phyloP scores from a whole-genome alignment of 2,888 invertebrate species.

The Palloptera scutellata region DNA sequence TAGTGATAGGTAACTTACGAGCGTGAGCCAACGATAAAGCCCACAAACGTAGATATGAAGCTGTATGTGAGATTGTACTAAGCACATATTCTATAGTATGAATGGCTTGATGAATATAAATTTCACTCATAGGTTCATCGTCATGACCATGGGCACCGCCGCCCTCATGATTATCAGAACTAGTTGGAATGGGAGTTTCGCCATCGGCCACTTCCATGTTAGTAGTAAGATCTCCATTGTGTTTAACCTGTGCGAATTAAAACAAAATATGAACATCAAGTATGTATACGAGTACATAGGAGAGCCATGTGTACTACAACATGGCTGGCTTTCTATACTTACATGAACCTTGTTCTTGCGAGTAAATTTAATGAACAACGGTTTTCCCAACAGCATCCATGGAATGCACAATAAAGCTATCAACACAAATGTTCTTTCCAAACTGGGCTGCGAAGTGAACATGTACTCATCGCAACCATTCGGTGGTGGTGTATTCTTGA shows the following conservation, averaged over 20 bases:
- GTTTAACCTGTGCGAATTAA: slow-evolving; percentile 49
- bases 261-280: slow-evolving; percentile 1
- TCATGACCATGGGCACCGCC: slow-evolving; percentile 59
- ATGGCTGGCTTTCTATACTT: slow-evolving; percentile 28
- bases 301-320: not conserved
- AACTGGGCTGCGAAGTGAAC: slow-evolving; percentile 73
- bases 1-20: slow-evolving; percentile 71
- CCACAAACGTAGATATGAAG: slow-evolving; percentile 96
- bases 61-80: slow-evolving; percentile 96
- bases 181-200: slow-evolving; percentile 45
- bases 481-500: slow-evolving; percentile 66
- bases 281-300: not conserved
- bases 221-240: slow-evolving; percentile 72
- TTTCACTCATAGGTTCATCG: slow-evolving; percentile 80
- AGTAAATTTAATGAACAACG: slow-evolving; percentile 72
- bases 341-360: slow-evolving; percentile 53
- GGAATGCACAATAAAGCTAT: slow-evolving; percentile 87
- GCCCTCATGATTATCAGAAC: slow-evolving; percentile 63
- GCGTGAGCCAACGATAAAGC: slow-evolving; percentile 96
- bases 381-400: slow-evolving; percentile 93
- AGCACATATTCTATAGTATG: slow-evolving; percentile 97
- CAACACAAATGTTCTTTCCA: slow-evolving; percentile 84
- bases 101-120: slow-evolving; percentile 93
- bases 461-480: slow-evolving; percentile 69
- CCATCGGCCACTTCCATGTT: slow-evolving; percentile 67